Percentiles rank a stretch among this genome's conserved stretches.
Evolutionary conservation across 1,140 invertebrate genomes (phyloP).

Genomic region (Drosophila setifemur): DNA sequence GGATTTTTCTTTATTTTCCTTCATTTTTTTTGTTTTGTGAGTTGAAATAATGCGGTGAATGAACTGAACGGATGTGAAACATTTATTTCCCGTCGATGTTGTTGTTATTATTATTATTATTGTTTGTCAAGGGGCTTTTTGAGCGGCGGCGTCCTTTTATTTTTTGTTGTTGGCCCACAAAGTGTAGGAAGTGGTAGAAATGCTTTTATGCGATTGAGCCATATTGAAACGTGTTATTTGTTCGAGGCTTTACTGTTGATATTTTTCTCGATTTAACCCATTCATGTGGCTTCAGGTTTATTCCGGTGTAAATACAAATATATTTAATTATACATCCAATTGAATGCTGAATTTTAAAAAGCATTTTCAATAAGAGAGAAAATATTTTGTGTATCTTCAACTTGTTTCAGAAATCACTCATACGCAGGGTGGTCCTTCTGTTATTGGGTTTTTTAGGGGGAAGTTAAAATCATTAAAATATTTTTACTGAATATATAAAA

Average conservation of each 20-base stretch:
- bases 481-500: too few relatives aligned
- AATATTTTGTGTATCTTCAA: too few relatives aligned
- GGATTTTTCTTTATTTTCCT: not conserved
- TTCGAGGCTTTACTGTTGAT: conserved; percentile 10
- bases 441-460: too few relatives aligned
- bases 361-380: too few relatives aligned
- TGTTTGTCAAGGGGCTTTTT: not conserved
- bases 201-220: conserved; percentile 21
- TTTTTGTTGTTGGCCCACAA: too few relatives aligned
- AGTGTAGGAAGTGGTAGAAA: not conserved
- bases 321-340: too few relatives aligned
- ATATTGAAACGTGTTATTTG: conserved; percentile 18
- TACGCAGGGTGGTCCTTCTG: too few relatives aligned
- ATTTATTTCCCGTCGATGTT: conserved; percentile 8
- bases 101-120: conserved; percentile 12
- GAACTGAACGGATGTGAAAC: not conserved
- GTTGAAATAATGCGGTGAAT: not conserved
- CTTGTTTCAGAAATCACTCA: too few relatives aligned
- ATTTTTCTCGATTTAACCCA: conserved; percentile 5
- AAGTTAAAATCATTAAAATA: too few relatives aligned
- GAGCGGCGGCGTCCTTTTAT: not conserved
- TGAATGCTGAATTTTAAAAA: too few relatives aligned
- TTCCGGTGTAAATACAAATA: too few relatives aligned
- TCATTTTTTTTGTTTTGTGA: not conserved
- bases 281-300: not conserved